Evolutionary conservation across 2,888 invertebrate genomes (phyloP).

Genomic region (Escarpia spicata): DNA sequence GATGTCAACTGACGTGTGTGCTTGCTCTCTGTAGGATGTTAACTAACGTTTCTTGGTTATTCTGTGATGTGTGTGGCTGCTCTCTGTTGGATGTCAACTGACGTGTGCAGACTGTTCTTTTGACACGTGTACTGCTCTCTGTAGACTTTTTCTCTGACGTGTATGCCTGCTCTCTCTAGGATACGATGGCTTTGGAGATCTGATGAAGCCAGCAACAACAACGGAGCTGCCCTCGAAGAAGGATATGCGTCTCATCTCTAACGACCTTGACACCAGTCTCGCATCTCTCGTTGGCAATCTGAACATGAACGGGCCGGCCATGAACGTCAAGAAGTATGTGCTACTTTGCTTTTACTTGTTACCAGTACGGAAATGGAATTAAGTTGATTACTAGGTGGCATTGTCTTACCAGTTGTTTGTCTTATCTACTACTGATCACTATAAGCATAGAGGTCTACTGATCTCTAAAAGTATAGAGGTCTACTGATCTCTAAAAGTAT

Average conservation of each 20-base stretch:
- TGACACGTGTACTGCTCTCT: not conserved
- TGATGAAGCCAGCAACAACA: not conserved
- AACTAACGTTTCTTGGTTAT: too few species aligned
- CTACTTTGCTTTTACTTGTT: not conserved
- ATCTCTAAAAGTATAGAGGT: too few species aligned
- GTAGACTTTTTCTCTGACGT: not conserved
- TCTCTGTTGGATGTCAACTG: too few species aligned
- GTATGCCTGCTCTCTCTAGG: not conserved
- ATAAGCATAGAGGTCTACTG: too few species aligned
- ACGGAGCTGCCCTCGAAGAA: not conserved
- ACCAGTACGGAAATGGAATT: not conserved
- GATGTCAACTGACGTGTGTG: too few species aligned
- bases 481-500: too few species aligned
- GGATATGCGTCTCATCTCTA: slow-evolving; percentile 76
- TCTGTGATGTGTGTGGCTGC: too few species aligned
- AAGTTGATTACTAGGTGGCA: too few species aligned
- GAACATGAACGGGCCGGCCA: slow-evolving; percentile 57
- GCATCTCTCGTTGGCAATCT: slow-evolving; percentile 94
- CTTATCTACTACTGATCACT: too few species aligned
- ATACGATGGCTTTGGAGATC: slow-evolving; percentile 5
- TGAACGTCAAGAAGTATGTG: slow-evolving; percentile 59
- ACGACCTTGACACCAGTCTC: slow-evolving; percentile 92
- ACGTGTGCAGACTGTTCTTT: not conserved
- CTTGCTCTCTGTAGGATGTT: too few species aligned
- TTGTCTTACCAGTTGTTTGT: too few species aligned